Evolutionary conservation across 2,888 invertebrate species (phyloP).

Genomic region (Eustalomyia histrio): DNA sequence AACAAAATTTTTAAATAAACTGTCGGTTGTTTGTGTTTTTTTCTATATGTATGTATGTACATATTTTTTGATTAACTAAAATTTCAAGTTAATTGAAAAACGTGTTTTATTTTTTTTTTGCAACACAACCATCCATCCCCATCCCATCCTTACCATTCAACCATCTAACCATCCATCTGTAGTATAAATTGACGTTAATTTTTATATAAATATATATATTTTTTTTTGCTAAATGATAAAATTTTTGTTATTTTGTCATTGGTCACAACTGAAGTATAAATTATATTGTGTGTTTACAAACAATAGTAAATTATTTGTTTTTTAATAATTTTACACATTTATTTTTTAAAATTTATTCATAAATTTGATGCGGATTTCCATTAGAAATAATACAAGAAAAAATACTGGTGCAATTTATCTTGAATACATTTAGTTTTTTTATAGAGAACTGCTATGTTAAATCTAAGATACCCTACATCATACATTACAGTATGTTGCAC

Average conservation of each 20-base stretch:
- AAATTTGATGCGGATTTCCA: neutral
- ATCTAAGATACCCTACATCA: neutral
- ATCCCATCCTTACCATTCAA: no score
- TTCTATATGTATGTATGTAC: neutral
- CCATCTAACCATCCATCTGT: neutral
- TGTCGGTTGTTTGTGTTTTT: conserved; percentile 1
- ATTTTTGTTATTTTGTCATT: neutral
- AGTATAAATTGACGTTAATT: conserved; percentile 59
- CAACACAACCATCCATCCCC: neutral
- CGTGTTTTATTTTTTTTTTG: conserved; percentile 37
- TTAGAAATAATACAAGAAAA: neutral
- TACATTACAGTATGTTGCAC: no score
- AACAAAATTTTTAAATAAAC: conserved; percentile 1
- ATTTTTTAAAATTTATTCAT: neutral
- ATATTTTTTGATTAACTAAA: conserved; percentile 17
- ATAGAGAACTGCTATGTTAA: conserved; percentile 10
- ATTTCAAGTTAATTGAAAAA: conserved; percentile 37
- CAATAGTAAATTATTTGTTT: conserved; percentile 3
- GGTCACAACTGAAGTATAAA: conserved; percentile 1
- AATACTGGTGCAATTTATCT: conserved; percentile 26
- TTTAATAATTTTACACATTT: conserved; percentile 4
- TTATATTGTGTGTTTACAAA: neutral
- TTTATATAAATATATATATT: no score
- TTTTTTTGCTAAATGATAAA: conserved; percentile 39
- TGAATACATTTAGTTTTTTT: neutral